Evolutionary conservation across 2,113 vertebrate species (phyloP).

Genomic region (Zootoca vivipara): DNA sequence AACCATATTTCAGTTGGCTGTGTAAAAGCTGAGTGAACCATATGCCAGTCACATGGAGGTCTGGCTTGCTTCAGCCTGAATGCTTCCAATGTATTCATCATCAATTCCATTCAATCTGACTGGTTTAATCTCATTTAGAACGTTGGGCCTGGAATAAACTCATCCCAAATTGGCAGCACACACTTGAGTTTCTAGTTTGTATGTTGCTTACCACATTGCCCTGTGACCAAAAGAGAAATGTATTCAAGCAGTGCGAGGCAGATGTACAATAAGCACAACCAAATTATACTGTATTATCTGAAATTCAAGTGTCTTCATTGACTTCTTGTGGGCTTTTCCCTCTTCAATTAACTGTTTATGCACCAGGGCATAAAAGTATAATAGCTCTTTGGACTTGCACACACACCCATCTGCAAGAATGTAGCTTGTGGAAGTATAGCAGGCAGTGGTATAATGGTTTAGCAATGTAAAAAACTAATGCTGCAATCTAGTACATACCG

Average conservation of each 20-base stretch:
- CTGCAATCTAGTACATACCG: not conserved
- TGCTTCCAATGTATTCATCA: not conserved
- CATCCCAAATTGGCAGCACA: not conserved
- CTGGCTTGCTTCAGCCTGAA: not conserved
- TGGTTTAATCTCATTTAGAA: not conserved
- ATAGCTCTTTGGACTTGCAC: not conserved
- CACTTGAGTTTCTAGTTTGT: not conserved
- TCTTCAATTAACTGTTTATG: not conserved
- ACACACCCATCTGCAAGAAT: not conserved
- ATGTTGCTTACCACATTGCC: not conserved
- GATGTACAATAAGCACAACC: not conserved
- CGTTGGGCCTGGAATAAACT: not conserved
- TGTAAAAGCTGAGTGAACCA: not conserved
- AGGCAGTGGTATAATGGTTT: not conserved
- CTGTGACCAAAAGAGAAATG: not conserved
- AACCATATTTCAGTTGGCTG: conserved; percentile 17
- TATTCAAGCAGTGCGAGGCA: not conserved
- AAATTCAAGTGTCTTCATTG: not conserved
- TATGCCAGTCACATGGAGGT: conserved; percentile 7
- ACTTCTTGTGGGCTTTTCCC: not conserved
- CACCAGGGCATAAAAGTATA: not conserved
- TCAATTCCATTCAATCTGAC: not conserved
- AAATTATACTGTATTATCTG: not conserved
- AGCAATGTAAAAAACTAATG: not conserved
- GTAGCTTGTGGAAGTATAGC: not conserved